Evolutionary conservation across 2,797 vertebrate species (phyloP).

Genomic region (Neopelma chrysocephalum): DNA sequence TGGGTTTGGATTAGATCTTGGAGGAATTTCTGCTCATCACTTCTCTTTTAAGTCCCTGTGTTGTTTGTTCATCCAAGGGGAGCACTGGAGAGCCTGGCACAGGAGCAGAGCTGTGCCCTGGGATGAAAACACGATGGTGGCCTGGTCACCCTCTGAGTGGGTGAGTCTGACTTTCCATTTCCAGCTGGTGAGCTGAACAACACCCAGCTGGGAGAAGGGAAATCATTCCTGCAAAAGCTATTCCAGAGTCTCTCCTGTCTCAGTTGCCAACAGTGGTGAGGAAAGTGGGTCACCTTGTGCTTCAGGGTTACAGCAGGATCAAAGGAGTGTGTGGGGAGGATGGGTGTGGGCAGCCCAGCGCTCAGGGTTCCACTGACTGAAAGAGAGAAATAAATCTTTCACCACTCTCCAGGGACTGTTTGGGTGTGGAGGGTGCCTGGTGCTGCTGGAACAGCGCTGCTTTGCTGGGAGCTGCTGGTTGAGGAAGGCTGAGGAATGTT

Average conservation of each 20-base stretch:
- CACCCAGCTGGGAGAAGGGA: neutral
- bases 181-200: neutral
- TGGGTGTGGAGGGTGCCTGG: neutral
- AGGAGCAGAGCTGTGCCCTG: neutral
- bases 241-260: neutral
- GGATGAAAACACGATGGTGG: neutral
- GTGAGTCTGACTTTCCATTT: neutral
- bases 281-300: constrained; percentile 8
- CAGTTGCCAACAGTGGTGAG: neutral
- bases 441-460: neutral
- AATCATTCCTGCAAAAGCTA: neutral
- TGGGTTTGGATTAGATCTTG: neutral
- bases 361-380: neutral
- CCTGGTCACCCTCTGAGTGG: neutral
- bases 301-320: neutral
- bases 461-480: neutral
- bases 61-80: neutral
- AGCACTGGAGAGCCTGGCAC: neutral
- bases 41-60: neutral
- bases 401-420: neutral
- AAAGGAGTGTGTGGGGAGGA: neutral
- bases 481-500: neutral
- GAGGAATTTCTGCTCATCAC: neutral
- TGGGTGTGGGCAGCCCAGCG: neutral
- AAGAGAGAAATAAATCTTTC: neutral